These are phyloP conservation scores for Orthonychiurus folsomi DNA, from an alignment of 2,888 invertebrate species.

Conservation along the genomic window DNA sequence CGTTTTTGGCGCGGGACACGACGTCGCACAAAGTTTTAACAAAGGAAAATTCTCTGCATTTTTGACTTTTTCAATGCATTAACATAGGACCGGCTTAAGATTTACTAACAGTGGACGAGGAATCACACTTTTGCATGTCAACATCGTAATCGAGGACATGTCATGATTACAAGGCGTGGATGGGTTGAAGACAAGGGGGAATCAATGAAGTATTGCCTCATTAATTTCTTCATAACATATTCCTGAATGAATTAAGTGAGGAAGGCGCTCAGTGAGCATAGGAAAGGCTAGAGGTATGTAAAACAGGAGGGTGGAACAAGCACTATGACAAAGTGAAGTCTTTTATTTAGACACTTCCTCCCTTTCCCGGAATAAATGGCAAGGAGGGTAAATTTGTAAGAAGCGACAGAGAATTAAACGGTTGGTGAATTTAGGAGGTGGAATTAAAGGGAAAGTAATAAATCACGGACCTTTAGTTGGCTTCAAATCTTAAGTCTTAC, in stretches of 20 bases:
- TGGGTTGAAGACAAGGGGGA: no score
- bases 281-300: background rate
- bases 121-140: no score
- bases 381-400: constrained; percentile 1
- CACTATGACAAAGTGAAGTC: background rate
- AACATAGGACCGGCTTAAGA: no score
- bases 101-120: no score
- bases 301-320: background rate
- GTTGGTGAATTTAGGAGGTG: constrained; percentile 7
- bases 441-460: constrained; percentile 4
- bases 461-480: constrained; percentile 1
- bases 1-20: no score
- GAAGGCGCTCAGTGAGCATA: no score
- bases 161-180: no score
- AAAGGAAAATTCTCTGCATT: no score
- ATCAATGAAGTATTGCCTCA: no score
- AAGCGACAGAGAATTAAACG: constrained; percentile 4
- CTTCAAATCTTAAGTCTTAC: background rate
- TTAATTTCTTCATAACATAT: background rate
- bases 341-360: background rate
- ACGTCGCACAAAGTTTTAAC: no score
- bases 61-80: no score
- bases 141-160: no score
- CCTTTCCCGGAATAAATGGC: background rate
- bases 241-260: background rate